Evolutionary conservation across 2,113 vertebrate genomes (phyloP).

Genomic region (Indri indri): DNA sequence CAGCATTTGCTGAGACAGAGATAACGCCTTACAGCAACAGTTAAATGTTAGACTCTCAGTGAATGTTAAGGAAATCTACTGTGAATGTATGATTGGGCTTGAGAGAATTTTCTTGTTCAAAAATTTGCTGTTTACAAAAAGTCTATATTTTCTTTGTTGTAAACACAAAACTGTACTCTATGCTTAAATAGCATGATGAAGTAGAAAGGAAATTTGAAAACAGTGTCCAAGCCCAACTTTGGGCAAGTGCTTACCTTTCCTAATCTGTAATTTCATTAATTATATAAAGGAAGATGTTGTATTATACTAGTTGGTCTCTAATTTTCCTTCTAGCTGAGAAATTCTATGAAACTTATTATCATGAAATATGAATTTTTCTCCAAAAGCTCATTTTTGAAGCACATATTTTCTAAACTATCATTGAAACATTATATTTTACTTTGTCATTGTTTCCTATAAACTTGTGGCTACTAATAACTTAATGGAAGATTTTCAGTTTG

Average conservation of each 20-base stretch:
- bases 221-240: neutral
- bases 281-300: neutral
- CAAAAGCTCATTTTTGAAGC: slow-evolving; percentile 3
- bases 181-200: neutral
- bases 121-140: slow-evolving; percentile 4
- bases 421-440: neutral
- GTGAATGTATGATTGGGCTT: neutral
- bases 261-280: neutral
- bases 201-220: neutral
- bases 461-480: slow-evolving; percentile 19
- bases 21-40: neutral
- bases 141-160: neutral
- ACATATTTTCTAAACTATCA: slow-evolving; percentile 2
- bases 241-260: neutral
- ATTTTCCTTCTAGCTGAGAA: neutral
- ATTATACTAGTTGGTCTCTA: neutral
- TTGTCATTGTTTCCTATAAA: slow-evolving; percentile 34
- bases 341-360: neutral
- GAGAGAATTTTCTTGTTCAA: neutral
- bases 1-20: neutral
- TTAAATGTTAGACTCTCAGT: neutral
- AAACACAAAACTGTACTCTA: neutral
- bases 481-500: slow-evolving; percentile 39
- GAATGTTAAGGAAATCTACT: neutral
- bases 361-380: neutral